A percentile compares a stretch with the other conserved stretches of the same genome.
Evolutionary conservation across 1,140 invertebrate genomes (phyloP).

Genomic region (Arion vulgaris): DNA sequence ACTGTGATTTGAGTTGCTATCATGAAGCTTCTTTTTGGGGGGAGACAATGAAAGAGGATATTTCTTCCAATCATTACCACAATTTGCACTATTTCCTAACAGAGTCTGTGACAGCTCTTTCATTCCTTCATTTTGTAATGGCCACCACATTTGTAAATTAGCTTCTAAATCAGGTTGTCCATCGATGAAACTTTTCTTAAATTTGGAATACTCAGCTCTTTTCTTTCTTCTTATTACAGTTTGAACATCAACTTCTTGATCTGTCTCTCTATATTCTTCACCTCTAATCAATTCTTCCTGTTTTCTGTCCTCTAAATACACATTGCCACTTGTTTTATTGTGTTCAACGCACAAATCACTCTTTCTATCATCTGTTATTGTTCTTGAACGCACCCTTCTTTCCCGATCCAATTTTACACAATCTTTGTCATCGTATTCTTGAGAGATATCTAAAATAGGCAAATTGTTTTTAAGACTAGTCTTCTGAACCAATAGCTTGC

Average conservation of each 20-base stretch:
- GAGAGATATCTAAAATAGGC: background rate
- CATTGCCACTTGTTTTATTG: background rate
- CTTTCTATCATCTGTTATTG: constrained; percentile 33
- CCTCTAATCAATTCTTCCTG: background rate
- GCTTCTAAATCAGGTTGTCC: background rate
- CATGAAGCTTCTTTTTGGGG: background rate
- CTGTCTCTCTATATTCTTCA: background rate
- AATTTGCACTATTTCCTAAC: background rate
- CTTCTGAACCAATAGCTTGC: background rate
- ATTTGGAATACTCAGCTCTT: background rate
- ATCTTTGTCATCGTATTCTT: background rate
- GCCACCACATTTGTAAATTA: background rate
- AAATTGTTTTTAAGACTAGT: background rate
- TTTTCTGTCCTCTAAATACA: background rate
- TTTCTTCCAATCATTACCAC: background rate
- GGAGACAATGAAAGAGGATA: background rate
- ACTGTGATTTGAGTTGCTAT: background rate
- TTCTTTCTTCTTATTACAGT: background rate
- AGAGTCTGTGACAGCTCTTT: background rate
- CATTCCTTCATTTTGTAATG: background rate
- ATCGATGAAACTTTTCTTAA: background rate
- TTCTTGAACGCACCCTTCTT: background rate
- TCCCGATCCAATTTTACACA: background rate
- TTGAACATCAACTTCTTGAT: background rate
- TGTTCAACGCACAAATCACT: constrained; percentile 30